phyloP scores from a whole-genome alignment of 1,140 invertebrate genomes.

The Lysiphlebus fabarum region DNA sequence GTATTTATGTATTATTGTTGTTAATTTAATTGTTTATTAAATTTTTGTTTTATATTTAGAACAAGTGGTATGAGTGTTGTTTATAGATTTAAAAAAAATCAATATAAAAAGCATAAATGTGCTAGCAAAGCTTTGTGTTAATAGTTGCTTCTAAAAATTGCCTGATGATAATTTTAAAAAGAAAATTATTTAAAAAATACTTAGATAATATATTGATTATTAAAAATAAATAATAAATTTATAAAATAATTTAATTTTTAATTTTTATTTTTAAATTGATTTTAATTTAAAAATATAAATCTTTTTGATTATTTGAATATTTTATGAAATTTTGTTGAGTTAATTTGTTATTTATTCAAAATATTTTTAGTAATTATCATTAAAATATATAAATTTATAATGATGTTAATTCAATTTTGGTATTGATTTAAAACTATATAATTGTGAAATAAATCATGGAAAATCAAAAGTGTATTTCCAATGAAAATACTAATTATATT shows the following conservation, averaged over 20 bases:
- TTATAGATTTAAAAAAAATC: slow-evolving; percentile 23
- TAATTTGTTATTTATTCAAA: no score
- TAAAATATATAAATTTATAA: no score
- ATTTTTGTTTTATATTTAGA: slow-evolving; percentile 9
- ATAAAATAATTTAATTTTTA: neutral
- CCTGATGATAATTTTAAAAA: neutral
- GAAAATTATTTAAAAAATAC: no score
- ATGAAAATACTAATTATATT: no score
- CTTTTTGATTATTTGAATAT: no score
- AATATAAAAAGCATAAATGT: slow-evolving; percentile 32
- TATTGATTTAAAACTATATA: no score
- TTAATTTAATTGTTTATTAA: slow-evolving; percentile 29
- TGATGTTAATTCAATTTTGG: no score
- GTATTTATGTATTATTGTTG: slow-evolving; percentile 26
- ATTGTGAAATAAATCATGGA: no score
- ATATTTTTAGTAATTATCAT: no score
- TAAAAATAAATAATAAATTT: neutral
- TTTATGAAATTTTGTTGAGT: no score
- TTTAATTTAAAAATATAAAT: neutral
- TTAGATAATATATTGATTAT: slow-evolving; percentile 2
- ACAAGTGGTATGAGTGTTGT: slow-evolving; percentile 30
- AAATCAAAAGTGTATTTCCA: no score
- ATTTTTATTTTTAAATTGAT: neutral
- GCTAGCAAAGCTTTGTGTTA: slow-evolving; percentile 38
- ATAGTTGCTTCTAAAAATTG: slow-evolving; percentile 22